These are phyloP conservation scores for Andrena minutula DNA, from an alignment of 2,888 invertebrate genomes.

Conservation along the genomic window DNA sequence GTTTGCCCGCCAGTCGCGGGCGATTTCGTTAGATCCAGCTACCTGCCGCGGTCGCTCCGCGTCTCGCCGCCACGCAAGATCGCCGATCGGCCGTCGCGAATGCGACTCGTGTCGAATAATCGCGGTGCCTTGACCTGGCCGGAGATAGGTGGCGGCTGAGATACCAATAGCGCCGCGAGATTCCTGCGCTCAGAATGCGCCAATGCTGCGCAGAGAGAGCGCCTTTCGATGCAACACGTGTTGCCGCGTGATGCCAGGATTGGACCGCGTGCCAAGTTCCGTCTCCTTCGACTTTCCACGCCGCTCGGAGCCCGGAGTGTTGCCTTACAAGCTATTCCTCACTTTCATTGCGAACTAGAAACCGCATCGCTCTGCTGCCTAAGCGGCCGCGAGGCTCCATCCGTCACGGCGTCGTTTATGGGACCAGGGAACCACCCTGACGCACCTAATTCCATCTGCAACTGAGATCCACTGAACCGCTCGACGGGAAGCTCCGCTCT, in stretches of 20 bases:
- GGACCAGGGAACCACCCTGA: too few species aligned
- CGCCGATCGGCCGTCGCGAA: not conserved
- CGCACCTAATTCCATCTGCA: too few species aligned
- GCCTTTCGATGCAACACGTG: conserved; percentile 33
- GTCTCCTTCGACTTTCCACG: conserved; percentile 31
- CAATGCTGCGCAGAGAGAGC: conserved; percentile 7
- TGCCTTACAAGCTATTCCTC: not conserved
- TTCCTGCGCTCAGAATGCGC: conserved; percentile 1
- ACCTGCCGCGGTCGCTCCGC: too few species aligned
- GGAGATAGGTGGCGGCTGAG: not conserved
- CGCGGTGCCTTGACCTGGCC: not conserved
- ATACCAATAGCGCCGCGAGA: conserved; percentile 1
- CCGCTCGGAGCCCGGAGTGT: conserved; percentile 5
- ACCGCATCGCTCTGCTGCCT: not conserved
- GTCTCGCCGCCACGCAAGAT: too few species aligned
- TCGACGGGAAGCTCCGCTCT: too few species aligned
- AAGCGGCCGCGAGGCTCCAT: too few species aligned
- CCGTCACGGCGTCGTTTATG: not conserved
- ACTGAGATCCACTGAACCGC: too few species aligned
- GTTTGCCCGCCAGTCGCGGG: conserved; percentile 15
- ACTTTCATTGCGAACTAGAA: not conserved
- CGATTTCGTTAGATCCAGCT: conserved; percentile 6
- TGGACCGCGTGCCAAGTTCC: conserved; percentile 31
- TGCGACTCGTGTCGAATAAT: not conserved
- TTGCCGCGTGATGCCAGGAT: conserved; percentile 22